phyloP scores from a whole-genome alignment of 2,113 vertebrate species.

The Xenopus tropicalis region DNA sequence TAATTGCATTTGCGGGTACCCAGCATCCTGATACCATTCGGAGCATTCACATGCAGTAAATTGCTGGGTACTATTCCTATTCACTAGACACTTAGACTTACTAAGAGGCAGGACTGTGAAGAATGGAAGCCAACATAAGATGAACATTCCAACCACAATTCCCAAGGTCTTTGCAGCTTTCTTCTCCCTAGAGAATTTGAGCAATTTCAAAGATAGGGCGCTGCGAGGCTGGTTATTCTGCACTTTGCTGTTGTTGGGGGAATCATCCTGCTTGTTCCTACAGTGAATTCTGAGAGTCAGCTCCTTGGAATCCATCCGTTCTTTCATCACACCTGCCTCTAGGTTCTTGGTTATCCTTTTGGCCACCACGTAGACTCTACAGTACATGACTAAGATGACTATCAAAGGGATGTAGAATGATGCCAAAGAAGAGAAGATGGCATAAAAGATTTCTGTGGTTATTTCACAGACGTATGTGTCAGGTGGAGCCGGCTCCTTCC shows the following conservation, averaged over 20 bases:
- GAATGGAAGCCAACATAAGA: constrained; percentile 91
- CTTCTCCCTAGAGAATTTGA: constrained; percentile 94
- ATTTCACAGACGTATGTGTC: constrained; percentile 84
- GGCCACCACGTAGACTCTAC: constrained; percentile 89
- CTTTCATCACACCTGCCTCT: constrained; percentile 92
- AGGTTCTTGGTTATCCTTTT: constrained; percentile 94
- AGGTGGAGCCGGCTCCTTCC: constrained; percentile 88
- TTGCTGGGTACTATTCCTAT: too few species aligned
- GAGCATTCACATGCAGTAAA: too few species aligned
- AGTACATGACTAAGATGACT: constrained; percentile 93
- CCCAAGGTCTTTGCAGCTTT: constrained; percentile 92
- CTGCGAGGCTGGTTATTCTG: constrained; percentile 79
- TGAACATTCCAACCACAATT: constrained; percentile 93
- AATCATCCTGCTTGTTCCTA: constrained; percentile 79
- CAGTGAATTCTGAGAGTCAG: constrained; percentile 92
- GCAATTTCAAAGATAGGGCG: constrained; percentile 85
- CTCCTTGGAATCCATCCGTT: constrained; percentile 89
- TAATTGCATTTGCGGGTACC: too few species aligned
- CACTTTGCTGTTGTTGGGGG: constrained; percentile 65
- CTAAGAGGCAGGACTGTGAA: constrained; percentile 88
- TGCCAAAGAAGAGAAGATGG: constrained; percentile 93
- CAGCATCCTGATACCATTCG: too few species aligned
- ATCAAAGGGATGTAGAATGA: constrained; percentile 93
- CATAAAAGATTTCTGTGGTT: constrained; percentile 93
- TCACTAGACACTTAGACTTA: constrained; percentile 58